Base-by-base conservation (phyloP, 2,888 invertebrate species). In the Tuta absoluta region DNA sequence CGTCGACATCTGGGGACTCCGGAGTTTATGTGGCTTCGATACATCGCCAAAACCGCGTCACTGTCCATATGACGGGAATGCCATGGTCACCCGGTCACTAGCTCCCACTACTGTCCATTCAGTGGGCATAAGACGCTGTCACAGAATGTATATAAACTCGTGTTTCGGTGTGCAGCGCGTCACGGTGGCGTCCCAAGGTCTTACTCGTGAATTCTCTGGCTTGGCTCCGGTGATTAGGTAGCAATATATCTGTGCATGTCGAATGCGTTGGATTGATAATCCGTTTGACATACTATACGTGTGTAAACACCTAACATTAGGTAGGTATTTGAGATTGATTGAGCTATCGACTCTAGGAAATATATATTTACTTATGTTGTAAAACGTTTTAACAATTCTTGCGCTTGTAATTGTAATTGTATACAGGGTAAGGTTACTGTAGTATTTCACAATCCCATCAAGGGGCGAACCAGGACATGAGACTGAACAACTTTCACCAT, bases 181-280 rank as follows among this genome's bases (percentile, higher is more conserved):
- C 41, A 77, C 83, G 79, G 74, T 77, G 75, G 70, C 68, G 72
- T 75, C 72, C 78, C 87, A 86, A 86, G 86, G 86, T 79, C 81
- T 80, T 73, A 69, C 76, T 78, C 72, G 68, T 76, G 74, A 84
- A 90, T 91, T 89, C 85, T 77, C 89, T 91, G 91, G 91, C 91
- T 89, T 84, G 75, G 77, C 77, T 84, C 75, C 80, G 81, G 78
- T 79, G 80, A 80, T 80, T 80, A 77, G 81, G 74, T 75, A 76
- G 79, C 78, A 77, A 77, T 78, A 78, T 75, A 78, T 37, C 75
- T 71, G 71, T 77, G 72, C 69, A 79, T 83, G 80, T 82, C 80
- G 76, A 83, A 85, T 82, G 80, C 28, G 10, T 84, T 81, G 82
- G 84, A 85, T 86, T 81, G 79, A 79, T 76, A 79, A 82, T 78